Conservation (phyloP, 2,888 invertebrate species). For the Melinopterus prodromus region DNA sequence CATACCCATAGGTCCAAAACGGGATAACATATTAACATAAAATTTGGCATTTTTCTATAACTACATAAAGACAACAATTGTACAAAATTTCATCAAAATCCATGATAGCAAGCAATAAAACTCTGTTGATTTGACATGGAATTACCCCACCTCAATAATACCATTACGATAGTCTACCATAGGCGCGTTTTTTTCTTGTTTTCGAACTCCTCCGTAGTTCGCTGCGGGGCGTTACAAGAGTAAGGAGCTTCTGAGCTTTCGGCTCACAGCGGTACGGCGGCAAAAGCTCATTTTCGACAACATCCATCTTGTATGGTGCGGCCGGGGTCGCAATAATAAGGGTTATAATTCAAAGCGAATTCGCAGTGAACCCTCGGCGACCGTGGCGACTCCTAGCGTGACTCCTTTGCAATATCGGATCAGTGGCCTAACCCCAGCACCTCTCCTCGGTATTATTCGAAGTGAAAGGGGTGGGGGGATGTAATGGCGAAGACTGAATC, state of each 20-base stretch:
- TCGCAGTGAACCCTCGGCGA: constrained; percentile 38
- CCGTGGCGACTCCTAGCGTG: not conserved
- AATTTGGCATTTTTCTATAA: no score
- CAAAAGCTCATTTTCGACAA: constrained; percentile 57
- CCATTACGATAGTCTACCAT: no score
- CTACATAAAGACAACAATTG: no score
- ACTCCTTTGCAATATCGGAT: not conserved
- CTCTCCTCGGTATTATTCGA: not conserved
- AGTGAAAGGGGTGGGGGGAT: not conserved
- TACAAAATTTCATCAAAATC: no score
- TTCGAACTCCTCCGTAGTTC: no score
- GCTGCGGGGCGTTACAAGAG: not conserved
- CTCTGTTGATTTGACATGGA: no score
- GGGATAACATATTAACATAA: no score
- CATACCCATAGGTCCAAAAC: no score
- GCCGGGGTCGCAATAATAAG: constrained; percentile 58
- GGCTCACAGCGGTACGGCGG: constrained; percentile 36
- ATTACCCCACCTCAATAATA: no score
- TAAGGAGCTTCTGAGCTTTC: constrained; percentile 29
- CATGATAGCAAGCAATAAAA: no score
- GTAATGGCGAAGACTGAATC: no score
- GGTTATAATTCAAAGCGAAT: constrained; percentile 54
- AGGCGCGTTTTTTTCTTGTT: no score
- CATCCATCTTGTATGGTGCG: constrained; percentile 59
- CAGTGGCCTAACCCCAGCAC: not conserved